Evolutionary conservation across 23 tunicate genomes (phyloP).

Genomic region (Halocynthia aurantium): DNA sequence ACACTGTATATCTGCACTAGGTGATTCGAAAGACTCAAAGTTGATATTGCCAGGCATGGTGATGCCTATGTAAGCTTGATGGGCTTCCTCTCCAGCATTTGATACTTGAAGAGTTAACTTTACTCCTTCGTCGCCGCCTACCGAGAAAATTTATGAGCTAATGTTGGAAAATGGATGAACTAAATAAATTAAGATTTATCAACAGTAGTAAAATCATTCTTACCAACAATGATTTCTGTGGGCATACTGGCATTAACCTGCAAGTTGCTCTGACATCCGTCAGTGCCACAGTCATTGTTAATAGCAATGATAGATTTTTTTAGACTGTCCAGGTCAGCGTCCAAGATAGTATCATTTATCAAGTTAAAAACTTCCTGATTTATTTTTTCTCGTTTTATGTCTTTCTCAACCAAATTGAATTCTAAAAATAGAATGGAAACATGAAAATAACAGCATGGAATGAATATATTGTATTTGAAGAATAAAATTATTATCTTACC

Average conservation of each 20-base stretch:
- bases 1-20: conserved; percentile 27
- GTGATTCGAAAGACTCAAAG: conserved; percentile 5
- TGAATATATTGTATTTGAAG: not conserved
- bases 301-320: conserved; percentile 4
- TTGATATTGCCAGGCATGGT: conserved; percentile 11
- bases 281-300: conserved; percentile 39
- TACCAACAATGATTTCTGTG: conserved; percentile 37
- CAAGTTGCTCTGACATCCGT: conserved; percentile 68
- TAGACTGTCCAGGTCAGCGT: conserved; percentile 20
- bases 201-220: not conserved
- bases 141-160: not conserved
- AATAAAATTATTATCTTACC: not conserved
- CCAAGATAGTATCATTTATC: conserved; percentile 56
- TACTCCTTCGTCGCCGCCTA: conserved; percentile 20
- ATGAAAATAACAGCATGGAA: not conserved
- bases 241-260: conserved; percentile 35
- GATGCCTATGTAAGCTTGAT: conserved; percentile 37
- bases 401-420: conserved; percentile 22
- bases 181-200: not conserved
- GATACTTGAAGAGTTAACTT: conserved; percentile 26
- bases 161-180: not conserved
- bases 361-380: conserved; percentile 31
- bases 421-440: not conserved
- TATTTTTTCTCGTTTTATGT: conserved; percentile 17
- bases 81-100: conserved; percentile 72